A percentile compares a stretch with the other conserved stretches of the same genome.
phyloP scores from a whole-genome alignment of 2,797 vertebrate species.

The Phalloptychus januarius region DNA sequence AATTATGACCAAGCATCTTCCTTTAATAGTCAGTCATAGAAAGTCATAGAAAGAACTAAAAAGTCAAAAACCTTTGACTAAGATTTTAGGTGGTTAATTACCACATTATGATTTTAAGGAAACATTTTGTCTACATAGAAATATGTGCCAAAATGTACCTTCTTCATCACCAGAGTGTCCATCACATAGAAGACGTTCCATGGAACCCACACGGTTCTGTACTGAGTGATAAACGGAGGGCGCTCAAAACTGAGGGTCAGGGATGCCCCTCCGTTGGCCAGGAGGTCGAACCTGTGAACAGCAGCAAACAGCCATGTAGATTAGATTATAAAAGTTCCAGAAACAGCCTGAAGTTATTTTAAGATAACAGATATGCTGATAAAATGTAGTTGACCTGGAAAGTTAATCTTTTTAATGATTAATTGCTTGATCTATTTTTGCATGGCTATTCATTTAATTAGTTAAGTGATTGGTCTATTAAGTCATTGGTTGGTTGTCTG shows the following conservation, averaged over 20 bases:
- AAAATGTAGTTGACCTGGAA: no score
- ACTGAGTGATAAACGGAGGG: slow-evolving; percentile 93
- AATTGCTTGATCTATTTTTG: not conserved
- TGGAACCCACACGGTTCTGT: slow-evolving; percentile 94
- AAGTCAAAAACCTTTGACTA: not conserved
- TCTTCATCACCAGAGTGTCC: slow-evolving; percentile 98
- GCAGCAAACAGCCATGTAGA: not conserved
- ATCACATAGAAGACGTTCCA: slow-evolving; percentile 99
- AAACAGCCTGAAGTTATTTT: not conserved
- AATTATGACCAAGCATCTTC: not conserved
- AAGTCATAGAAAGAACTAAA: no score
- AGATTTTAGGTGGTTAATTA: not conserved
- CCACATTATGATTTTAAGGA: not conserved
- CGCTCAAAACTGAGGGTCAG: slow-evolving; percentile 95
- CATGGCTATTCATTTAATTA: not conserved
- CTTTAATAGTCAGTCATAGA: not conserved
- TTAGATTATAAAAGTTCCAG: not conserved
- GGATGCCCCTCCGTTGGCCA: slow-evolving; percentile 94
- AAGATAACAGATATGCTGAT: not conserved
- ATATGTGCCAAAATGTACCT: slow-evolving; percentile 60
- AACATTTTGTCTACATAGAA: not conserved
- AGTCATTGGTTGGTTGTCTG: not conserved
- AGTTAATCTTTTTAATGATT: no score
- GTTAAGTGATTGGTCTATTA: not conserved
- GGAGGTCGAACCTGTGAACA: slow-evolving; percentile 90